These are phyloP conservation scores for Oeneis ivallda DNA, from an alignment of 2,888 invertebrate genomes.

Conservation along the genomic window DNA sequence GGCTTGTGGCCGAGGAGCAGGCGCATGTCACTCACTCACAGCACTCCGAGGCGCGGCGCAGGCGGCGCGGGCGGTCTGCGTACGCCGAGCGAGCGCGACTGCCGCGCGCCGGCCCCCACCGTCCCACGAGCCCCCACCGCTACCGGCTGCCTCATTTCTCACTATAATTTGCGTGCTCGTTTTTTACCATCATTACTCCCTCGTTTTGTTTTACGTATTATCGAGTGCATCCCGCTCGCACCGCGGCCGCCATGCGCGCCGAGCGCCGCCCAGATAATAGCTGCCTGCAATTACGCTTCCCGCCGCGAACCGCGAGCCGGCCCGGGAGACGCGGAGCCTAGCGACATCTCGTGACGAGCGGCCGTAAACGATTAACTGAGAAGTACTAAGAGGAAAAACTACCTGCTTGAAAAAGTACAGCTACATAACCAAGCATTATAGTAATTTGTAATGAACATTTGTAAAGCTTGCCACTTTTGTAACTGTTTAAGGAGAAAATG, in stretches of 20 bases:
- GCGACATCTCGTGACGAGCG: slow-evolving; percentile 71
- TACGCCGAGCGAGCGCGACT: slow-evolving; percentile 73
- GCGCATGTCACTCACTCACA: slow-evolving; percentile 76
- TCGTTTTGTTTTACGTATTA: slow-evolving; percentile 82
- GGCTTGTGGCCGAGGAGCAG: slow-evolving; percentile 53
- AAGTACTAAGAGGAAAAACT: neutral
- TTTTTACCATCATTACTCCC: slow-evolving; percentile 82
- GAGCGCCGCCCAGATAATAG: slow-evolving; percentile 81
- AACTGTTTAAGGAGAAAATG: neutral
- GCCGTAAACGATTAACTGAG: slow-evolving; percentile 41
- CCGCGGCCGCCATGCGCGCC: slow-evolving; percentile 77
- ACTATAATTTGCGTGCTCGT: slow-evolving; percentile 82
- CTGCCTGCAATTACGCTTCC: slow-evolving; percentile 73
- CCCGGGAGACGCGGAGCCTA: slow-evolving; percentile 53
- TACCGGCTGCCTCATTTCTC: slow-evolving; percentile 82
- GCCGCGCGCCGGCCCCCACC: slow-evolving; percentile 69
- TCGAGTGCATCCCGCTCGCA: slow-evolving; percentile 82
- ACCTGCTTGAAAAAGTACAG: neutral
- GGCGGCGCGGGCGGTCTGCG: slow-evolving; percentile 70
- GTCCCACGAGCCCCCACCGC: slow-evolving; percentile 74
- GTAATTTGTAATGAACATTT: no score
- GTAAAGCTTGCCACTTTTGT: neutral
- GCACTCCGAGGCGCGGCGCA: slow-evolving; percentile 71
- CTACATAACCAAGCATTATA: neutral
- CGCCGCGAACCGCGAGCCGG: slow-evolving; percentile 38